A percentile compares a stretch with the other conserved stretches of the same genome.
Conservation (phyloP, 2,797 vertebrate species). For the Harpagifer antarcticus region DNA sequence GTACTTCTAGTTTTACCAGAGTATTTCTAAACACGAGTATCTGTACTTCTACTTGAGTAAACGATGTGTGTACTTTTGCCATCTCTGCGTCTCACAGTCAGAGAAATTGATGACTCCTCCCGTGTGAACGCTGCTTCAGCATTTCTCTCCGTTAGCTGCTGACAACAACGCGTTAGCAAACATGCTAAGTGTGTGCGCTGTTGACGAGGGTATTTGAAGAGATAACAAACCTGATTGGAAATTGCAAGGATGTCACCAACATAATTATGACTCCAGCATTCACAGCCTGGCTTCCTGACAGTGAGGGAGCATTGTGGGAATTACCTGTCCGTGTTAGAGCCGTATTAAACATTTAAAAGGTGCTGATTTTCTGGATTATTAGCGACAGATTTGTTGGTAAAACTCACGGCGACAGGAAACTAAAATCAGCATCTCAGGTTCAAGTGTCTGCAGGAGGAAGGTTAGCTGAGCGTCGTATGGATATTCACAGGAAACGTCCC, state of each 20-base stretch:
- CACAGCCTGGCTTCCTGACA: constrained; percentile 54
- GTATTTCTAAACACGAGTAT: too few species aligned
- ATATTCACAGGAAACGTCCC: constrained; percentile 74
- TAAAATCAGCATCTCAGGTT: constrained; percentile 53
- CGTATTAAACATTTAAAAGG: constrained; percentile 67
- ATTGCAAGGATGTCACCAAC: constrained; percentile 47
- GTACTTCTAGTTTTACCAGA: too few species aligned
- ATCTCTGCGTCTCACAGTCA: too few species aligned
- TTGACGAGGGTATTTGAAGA: constrained; percentile 48
- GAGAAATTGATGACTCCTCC: too few species aligned
- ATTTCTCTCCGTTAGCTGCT: too few species aligned
- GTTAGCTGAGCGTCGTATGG: constrained; percentile 70
- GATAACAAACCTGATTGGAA: constrained; percentile 66
- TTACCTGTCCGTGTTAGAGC: constrained; percentile 44
- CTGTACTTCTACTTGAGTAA: too few species aligned
- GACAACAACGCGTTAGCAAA: too few species aligned
- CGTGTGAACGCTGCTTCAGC: too few species aligned
- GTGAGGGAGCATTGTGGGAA: constrained; percentile 68
- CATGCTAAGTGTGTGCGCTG: too few species aligned
- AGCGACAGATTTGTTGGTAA: constrained; percentile 54
- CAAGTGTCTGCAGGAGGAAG: constrained; percentile 67
- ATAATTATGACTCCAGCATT: constrained; percentile 61
- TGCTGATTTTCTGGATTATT: constrained; percentile 56
- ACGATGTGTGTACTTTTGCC: too few species aligned
- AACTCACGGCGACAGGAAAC: constrained; percentile 44